Evolutionary conservation across 2,797 vertebrate species (phyloP), one percentile per base, ranked within the genome.

Genomic region (Fundulus diaphanus): DNA sequence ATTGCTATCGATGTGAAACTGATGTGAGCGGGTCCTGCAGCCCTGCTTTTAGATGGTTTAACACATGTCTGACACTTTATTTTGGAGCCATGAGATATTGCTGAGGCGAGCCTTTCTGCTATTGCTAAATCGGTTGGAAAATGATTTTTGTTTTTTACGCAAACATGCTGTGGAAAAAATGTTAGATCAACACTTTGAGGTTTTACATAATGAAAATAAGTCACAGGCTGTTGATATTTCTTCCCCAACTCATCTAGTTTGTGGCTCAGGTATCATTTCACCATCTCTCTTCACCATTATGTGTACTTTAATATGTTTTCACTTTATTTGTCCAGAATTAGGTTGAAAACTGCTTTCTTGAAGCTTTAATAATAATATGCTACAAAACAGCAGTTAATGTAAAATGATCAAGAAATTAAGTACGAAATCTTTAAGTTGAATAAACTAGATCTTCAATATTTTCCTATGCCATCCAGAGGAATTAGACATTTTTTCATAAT

Each of bases 1-100:
- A 83, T 79, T 85, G 76, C 56, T 29, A 3, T 72, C 7, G 3
- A 70, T 79, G 82, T 82, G 76, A 79, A 74, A 31, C 56, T 11
- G 69, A 57, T 27, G 70, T 68, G 71, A 78, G 73, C 33, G 24
- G 59, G 42, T n/a, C 46, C 37, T 68, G 40, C 1, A 20, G 56
- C 24, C 42, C 52, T 15, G 27, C 24, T 73, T 59, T 66, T 27
- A 33, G 48, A 49, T 16, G 18, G 13, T 59, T 73, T 54, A 52
- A 69, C 72, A 49, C 27, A 67, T 24, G 37, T 40, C n/a, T 68
- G 54, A 75, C 35, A 68, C 44, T 77, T 82, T 66, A n/a, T 29
- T 67, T 48, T 57, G 42, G n/a, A 48, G 9, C 65, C 48, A 44
- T 27, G 72, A 29, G n/a, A 48, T 74, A 49, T 72, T 11, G 54